phyloP scores from a whole-genome alignment of 2,113 vertebrate genomes.

The Sceloporus undulatus region DNA sequence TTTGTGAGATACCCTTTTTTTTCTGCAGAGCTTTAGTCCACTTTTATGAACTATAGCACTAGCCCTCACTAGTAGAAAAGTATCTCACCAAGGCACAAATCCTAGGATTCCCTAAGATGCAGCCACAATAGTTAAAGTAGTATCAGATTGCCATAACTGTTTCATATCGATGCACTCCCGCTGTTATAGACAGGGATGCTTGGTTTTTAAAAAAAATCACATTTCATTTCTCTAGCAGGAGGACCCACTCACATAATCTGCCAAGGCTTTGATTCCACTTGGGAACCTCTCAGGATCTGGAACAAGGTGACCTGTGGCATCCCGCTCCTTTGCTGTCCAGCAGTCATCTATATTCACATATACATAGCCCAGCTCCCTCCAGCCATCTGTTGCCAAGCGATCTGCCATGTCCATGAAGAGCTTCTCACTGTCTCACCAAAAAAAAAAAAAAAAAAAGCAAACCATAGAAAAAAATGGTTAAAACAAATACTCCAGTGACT shows the following conservation, averaged over 20 bases:
- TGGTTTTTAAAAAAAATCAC: not conserved
- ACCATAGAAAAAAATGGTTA: not conserved
- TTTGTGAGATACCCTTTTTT: too few species aligned
- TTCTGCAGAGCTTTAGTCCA: too few species aligned
- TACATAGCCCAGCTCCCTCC: slow-evolving; percentile 82
- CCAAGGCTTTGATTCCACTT: slow-evolving; percentile 85
- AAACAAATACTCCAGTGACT: not conserved
- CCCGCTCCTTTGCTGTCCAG: slow-evolving; percentile 87
- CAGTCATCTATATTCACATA: slow-evolving; percentile 96
- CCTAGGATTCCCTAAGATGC: too few species aligned
- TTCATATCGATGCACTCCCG: too few species aligned
- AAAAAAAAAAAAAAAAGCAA: not conserved
- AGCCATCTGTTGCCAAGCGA: slow-evolving; percentile 84
- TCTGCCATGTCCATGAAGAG: slow-evolving; percentile 94
- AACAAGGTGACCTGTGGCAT: slow-evolving; percentile 79
- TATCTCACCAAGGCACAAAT: too few species aligned
- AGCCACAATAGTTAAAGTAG: too few species aligned
- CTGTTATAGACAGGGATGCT: not conserved
- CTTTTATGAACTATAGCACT: too few species aligned
- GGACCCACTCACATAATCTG: slow-evolving; percentile 82
- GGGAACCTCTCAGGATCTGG: slow-evolving; percentile 90
- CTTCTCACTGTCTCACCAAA: slow-evolving; percentile 76
- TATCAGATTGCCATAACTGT: too few species aligned
- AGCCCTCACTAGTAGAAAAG: too few species aligned
- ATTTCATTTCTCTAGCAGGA: not conserved